These are phyloP conservation scores for Parotia lawesii DNA, from an alignment of 2,113 vertebrate genomes.

Conservation along the genomic window DNA sequence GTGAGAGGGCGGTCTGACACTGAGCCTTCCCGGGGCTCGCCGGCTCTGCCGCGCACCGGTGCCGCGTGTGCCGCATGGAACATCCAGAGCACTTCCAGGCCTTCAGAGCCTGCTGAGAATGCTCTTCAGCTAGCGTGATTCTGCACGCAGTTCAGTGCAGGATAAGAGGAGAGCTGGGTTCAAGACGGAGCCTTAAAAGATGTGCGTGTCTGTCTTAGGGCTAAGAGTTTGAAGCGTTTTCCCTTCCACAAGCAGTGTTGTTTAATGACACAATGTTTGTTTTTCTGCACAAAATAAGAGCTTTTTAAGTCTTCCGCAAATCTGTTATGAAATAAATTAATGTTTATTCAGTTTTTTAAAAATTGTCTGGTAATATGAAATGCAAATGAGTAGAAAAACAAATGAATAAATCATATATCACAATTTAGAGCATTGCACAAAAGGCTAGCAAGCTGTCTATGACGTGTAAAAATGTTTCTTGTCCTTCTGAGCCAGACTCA, in stretches of 20 bases:
- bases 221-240: background rate
- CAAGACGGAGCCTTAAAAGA: background rate
- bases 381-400: conserved; percentile 5
- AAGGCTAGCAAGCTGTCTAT: background rate
- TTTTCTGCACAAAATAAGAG: background rate
- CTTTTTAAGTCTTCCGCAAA: background rate
- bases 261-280: background rate
- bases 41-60: background rate
- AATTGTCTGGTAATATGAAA: background rate
- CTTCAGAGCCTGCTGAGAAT: background rate
- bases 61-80: background rate
- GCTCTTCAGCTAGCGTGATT: background rate
- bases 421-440: background rate
- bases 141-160: background rate
- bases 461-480: conserved; percentile 16
- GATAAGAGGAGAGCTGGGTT: background rate
- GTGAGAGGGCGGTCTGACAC: conserved; percentile 51
- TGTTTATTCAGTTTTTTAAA: background rate
- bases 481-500: conserved; percentile 19
- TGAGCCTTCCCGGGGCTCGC: background rate
- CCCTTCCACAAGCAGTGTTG: background rate
- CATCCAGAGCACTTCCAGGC: background rate
- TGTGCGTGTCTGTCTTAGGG: background rate
- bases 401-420: conserved; percentile 6
- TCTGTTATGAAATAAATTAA: background rate